Evolutionary conservation across 2,797 vertebrate genomes (phyloP), one percentile per base, ranked within the genome.

Genomic region (Synaphobranchus kaupii): DNA sequence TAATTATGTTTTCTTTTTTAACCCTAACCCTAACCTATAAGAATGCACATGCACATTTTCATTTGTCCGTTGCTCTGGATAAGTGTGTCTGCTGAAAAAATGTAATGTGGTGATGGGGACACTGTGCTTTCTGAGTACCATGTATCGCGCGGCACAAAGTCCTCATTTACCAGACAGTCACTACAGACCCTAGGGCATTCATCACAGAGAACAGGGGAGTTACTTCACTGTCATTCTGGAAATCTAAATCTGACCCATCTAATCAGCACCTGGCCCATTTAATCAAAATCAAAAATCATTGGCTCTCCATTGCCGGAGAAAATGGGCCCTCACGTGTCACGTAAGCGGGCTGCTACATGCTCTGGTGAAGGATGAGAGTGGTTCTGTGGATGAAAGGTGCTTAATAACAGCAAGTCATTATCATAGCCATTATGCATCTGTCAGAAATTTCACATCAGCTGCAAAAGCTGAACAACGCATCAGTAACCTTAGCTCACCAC

Each of bases 241-340:
- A 50, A 48, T 48, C 78, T n/a, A 47, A 48, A 25, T 50, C 78
- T 81, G 78, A 50, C 47, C 73, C 78, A n/a, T 25, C 15, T 81
- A 81, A 81, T 81, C 28, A 48, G 50, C 78, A 81, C 78, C 78
- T 81, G 47, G 47, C 78, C 78, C 20, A n/a, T 81, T 81, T 81
- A 48, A 81, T 81, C 78, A 81, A 47, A 80, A 81, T 81, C 78
- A 81, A 47, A 81, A 81, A 81, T 81, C 78, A 81, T 25, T 50
- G 76, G 78, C 44, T 81, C 78, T 25, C 8, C 47, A n/a, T 50
- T 20, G 22, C 20, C 12, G 78, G 47, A 81, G 47, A 81, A 39
- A 44, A 78, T 44, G 39, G 73, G 15, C 73, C 73, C 13, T 17
- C 73, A 1, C 73, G 8, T 39, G 34, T 78, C 73, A 39, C 73